Evolutionary conservation across 2,113 vertebrate genomes (phyloP).

Genomic region (Mystacornis crossleyi): DNA sequence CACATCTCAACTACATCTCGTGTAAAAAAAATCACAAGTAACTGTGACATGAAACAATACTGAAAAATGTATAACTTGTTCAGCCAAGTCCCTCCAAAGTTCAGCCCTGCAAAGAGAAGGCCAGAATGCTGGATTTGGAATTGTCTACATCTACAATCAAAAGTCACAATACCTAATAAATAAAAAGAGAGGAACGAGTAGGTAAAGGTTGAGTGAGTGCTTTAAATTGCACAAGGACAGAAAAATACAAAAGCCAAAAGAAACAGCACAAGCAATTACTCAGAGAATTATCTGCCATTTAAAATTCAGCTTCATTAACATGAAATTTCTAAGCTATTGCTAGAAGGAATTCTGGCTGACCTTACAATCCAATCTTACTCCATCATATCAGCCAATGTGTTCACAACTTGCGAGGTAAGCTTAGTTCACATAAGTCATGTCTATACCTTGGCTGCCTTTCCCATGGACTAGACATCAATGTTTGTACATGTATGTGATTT

Average conservation of each 20-base stretch:
- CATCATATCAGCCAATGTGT: background rate
- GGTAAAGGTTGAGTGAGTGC: background rate
- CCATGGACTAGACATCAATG: background rate
- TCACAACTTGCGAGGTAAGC: background rate
- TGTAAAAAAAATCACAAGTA: background rate
- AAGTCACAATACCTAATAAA: background rate
- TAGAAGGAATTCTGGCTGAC: background rate
- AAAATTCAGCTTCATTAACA: background rate
- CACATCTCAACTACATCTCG: background rate
- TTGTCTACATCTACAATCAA: background rate
- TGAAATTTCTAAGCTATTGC: background rate
- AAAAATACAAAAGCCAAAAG: background rate
- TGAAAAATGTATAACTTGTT: background rate
- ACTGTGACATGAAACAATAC: background rate
- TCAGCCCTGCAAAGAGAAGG: background rate
- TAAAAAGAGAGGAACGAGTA: background rate
- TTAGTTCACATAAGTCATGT: background rate
- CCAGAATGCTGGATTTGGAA: background rate
- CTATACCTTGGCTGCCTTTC: background rate
- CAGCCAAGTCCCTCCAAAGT: background rate
- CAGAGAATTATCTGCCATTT: background rate
- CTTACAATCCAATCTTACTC: background rate
- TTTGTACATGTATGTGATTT: fast-evolving
- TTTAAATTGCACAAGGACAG: background rate
- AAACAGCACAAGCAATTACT: background rate